Conservation (phyloP, 1,140 invertebrate species). For the Euura lappo region DNA sequence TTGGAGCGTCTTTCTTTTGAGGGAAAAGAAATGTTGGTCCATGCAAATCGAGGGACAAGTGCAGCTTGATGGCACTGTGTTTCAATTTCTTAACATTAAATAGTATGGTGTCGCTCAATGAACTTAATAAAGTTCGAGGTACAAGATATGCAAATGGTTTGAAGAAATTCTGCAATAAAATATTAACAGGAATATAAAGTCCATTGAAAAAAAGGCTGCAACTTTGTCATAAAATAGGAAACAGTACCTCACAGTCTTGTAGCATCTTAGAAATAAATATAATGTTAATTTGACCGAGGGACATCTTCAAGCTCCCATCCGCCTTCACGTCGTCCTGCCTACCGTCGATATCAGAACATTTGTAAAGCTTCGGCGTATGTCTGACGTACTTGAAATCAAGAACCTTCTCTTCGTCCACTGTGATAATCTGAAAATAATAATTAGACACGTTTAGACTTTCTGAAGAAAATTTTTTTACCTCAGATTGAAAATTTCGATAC, state of each 20-base stretch:
- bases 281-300: slow-evolving; percentile 74
- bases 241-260: slow-evolving; percentile 69
- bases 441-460: slow-evolving; percentile 10
- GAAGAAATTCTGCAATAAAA: slow-evolving; percentile 68
- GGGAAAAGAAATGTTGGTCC: slow-evolving; percentile 79
- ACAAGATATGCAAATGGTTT: slow-evolving; percentile 64
- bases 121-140: slow-evolving; percentile 28
- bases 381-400: slow-evolving; percentile 79
- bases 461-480: slow-evolving; percentile 10
- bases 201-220: slow-evolving; percentile 34
- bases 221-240: slow-evolving; percentile 30
- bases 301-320: slow-evolving; percentile 73
- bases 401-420: slow-evolving; percentile 78
- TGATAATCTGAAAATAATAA: slow-evolving; percentile 62
- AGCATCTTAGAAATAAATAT: slow-evolving; percentile 76
- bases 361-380: slow-evolving; percentile 67
- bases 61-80: slow-evolving; percentile 68
- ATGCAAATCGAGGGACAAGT: slow-evolving; percentile 75
- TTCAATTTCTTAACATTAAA: slow-evolving; percentile 62
- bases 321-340: slow-evolving; percentile 64
- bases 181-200: slow-evolving; percentile 11
- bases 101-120: slow-evolving; percentile 33
- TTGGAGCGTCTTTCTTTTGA: slow-evolving; percentile 80
- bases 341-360: slow-evolving; percentile 54
- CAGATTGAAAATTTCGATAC: slow-evolving; percentile 52